A percentile compares a stretch with the other conserved stretches of the same genome.
phyloP scores from a whole-genome alignment of 2,888 invertebrate genomes.

The Coenonympha arcania region DNA sequence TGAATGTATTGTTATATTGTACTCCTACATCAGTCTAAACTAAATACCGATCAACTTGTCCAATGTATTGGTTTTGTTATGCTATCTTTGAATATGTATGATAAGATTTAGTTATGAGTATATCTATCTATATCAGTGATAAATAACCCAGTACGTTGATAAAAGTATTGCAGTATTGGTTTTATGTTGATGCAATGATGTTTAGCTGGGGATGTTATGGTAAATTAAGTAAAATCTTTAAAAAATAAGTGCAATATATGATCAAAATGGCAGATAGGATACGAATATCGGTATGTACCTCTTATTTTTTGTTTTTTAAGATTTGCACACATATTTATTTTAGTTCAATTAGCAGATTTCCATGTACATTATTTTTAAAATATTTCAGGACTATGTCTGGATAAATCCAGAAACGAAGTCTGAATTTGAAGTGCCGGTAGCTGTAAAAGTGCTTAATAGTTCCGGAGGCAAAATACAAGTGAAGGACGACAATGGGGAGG shows the following conservation, averaged over 20 bases:
- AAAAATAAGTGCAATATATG: constrained; percentile 17
- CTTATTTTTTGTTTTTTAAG: background rate
- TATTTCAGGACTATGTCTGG: constrained; percentile 86
- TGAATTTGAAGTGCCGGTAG: constrained; percentile 89
- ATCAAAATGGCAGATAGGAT: constrained; percentile 53
- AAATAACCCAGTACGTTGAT: constrained; percentile 53
- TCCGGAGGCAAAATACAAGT: constrained; percentile 85
- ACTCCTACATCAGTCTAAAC: background rate
- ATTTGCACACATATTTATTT: no score
- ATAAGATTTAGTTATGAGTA: constrained; percentile 23
- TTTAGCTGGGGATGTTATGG: constrained; percentile 34
- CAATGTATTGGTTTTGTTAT: constrained; percentile 22
- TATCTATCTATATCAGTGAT: constrained; percentile 51
- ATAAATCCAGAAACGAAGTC: constrained; percentile 80
- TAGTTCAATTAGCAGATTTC: no score
- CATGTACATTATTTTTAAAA: background rate
- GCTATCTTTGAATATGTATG: constrained; percentile 46
- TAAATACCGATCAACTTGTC: constrained; percentile 13
- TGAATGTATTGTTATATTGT: background rate
- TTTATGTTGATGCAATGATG: constrained; percentile 37
- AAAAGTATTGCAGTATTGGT: constrained; percentile 45
- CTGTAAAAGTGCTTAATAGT: constrained; percentile 85
- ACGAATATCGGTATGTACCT: constrained; percentile 54
- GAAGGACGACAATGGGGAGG: constrained; percentile 87
- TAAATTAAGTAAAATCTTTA: constrained; percentile 47